Conservation (phyloP, 2,113 vertebrate genomes). For the Lanius collurio region DNA sequence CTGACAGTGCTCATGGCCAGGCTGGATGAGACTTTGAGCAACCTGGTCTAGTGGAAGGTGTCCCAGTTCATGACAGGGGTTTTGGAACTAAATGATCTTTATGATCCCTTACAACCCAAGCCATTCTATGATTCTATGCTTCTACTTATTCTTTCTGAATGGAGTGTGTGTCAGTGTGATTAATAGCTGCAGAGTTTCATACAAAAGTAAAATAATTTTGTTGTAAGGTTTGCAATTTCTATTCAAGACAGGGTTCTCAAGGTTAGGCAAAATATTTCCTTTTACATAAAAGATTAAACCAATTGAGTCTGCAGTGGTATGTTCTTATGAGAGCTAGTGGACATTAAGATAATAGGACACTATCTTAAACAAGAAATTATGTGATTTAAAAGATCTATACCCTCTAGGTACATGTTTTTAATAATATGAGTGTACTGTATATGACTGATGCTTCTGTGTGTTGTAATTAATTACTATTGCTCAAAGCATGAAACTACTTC, state of each 20-base stretch:
- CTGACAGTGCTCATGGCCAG: background rate
- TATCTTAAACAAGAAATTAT: background rate
- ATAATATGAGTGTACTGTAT: background rate
- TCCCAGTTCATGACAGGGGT: background rate
- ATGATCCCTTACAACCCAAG: background rate
- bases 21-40: background rate
- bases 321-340: background rate
- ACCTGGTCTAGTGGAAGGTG: background rate
- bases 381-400: background rate
- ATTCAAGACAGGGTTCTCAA: background rate
- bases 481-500: background rate
- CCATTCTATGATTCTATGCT: background rate
- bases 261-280: background rate
- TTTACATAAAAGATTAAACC: background rate
- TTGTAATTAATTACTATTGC: background rate
- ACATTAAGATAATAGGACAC: background rate
- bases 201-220: background rate
- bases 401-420: background rate
- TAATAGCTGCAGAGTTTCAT: background rate
- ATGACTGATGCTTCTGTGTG: background rate
- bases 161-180: background rate
- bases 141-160: background rate
- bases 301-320: background rate
- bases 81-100: background rate
- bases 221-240: background rate